Conservation (phyloP, 2,888 invertebrate species). For the Agonopterix heracliana region DNA sequence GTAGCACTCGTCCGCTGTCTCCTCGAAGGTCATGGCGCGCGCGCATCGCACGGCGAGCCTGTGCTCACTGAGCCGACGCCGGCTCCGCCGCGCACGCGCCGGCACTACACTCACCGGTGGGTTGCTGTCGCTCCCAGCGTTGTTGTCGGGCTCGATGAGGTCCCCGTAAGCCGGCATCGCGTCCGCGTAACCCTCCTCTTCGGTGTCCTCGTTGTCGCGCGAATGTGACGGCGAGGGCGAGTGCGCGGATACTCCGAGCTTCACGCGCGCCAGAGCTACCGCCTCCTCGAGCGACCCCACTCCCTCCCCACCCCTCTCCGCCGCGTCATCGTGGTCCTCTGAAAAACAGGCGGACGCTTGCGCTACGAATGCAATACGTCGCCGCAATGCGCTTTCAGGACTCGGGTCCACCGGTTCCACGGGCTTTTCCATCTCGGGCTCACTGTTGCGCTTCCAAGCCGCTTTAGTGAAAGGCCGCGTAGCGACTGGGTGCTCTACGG, state of each 20-base stretch:
- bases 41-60: slow-evolving; percentile 60
- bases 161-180: slow-evolving; percentile 73
- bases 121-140: slow-evolving; percentile 44
- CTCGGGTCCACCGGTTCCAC: slow-evolving; percentile 60
- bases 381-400: slow-evolving; percentile 58
- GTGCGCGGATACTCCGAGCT: slow-evolving; percentile 52
- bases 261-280: slow-evolving; percentile 67
- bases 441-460: slow-evolving; percentile 64
- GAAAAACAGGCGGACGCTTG: slow-evolving; percentile 70
- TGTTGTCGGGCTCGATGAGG: slow-evolving; percentile 62
- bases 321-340: slow-evolving; percentile 67
- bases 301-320: slow-evolving; percentile 49
- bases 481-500: slow-evolving; percentile 66
- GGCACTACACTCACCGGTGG: slow-evolving; percentile 31
- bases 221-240: slow-evolving; percentile 54
- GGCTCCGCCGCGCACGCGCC: slow-evolving; percentile 22
- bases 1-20: slow-evolving; percentile 65
- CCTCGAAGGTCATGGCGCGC: slow-evolving; percentile 74
- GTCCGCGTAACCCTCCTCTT: slow-evolving; percentile 62
- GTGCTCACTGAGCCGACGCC: slow-evolving; percentile 39
- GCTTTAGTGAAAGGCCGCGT: slow-evolving; percentile 73
- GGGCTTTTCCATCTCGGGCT: slow-evolving; percentile 57
- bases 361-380: slow-evolving; percentile 73
- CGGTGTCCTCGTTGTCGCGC: slow-evolving; percentile 55
- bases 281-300: slow-evolving; percentile 74